Conservation (phyloP, 2,888 invertebrate species). For the Troides helena region DNA sequence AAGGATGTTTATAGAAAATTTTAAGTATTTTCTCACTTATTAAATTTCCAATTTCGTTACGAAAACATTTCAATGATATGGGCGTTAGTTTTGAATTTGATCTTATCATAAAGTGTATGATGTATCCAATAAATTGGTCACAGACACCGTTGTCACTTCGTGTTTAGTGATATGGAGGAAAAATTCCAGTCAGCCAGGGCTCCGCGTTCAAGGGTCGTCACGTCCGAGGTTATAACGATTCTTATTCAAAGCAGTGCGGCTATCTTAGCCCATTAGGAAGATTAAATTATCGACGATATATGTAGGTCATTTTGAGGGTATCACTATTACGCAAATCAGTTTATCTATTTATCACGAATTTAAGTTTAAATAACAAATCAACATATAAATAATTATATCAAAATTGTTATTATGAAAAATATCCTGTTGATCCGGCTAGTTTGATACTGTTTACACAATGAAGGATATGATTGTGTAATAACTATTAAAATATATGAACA, state of each 20-base stretch:
- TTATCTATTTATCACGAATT: background rate
- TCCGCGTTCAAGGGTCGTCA: constrained; percentile 57
- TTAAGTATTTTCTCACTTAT: no score
- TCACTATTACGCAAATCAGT: constrained; percentile 7
- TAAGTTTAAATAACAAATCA: background rate
- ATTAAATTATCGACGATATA: constrained; percentile 13
- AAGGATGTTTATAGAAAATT: no score
- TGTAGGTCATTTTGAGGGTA: constrained; percentile 12
- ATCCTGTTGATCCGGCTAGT: no score
- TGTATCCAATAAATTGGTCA: background rate
- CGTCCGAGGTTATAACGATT: constrained; percentile 51
- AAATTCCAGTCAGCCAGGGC: constrained; percentile 44
- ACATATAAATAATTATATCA: background rate
- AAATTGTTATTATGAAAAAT: no score
- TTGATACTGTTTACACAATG: no score
- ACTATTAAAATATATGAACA: background rate
- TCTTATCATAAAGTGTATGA: background rate
- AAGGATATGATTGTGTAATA: no score
- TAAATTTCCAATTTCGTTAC: no score
- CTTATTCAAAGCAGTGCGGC: constrained; percentile 36
- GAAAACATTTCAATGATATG: no score
- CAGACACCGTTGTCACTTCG: background rate
- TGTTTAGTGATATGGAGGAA: constrained; percentile 40
- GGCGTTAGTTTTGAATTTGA: background rate
- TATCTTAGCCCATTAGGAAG: constrained; percentile 27